These are phyloP conservation scores for Cydia amplana DNA, from an alignment of 1,140 invertebrate species.

Conservation along the genomic window DNA sequence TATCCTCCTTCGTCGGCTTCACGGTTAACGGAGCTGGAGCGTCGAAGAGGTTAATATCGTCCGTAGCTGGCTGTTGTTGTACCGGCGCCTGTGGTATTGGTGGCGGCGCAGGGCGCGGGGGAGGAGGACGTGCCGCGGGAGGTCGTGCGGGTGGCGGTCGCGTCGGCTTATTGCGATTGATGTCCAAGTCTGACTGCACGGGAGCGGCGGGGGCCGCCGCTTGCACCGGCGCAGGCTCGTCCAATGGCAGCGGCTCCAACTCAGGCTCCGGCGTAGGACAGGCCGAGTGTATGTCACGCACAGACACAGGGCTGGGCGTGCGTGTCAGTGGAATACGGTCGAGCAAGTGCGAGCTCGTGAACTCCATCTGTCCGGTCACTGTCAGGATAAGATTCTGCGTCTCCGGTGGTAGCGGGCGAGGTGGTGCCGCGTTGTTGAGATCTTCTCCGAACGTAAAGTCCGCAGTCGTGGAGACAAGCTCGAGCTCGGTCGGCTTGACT, in stretches of 20 bases:
- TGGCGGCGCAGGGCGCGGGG: conserved; percentile 42
- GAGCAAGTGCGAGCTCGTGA: conserved; percentile 90
- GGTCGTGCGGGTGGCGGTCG: conserved; percentile 55
- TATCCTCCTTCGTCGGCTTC: conserved; percentile 82
- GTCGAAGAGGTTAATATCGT: conserved; percentile 77
- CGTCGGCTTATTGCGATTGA: conserved; percentile 38
- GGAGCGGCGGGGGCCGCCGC: conserved; percentile 53
- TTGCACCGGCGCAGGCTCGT: conserved; percentile 42
- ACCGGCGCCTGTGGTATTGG: conserved; percentile 44
- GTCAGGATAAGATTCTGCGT: conserved; percentile 92
- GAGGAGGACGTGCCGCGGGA: conserved; percentile 37
- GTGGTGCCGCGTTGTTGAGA: conserved; percentile 65
- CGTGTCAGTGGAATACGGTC: conserved; percentile 90
- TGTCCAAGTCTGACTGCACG: conserved; percentile 41
- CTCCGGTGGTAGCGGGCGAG: conserved; percentile 81
- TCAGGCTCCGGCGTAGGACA: conserved; percentile 89
- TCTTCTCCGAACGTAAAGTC: conserved; percentile 47
- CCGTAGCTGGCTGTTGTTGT: conserved; percentile 50
- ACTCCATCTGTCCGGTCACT: conserved; percentile 93
- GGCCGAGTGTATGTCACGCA: conserved; percentile 88
- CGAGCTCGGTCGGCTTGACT: conserved; percentile 67
- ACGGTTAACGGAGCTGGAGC: conserved; percentile 59
- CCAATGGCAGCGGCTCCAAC: conserved; percentile 35
- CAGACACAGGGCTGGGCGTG: conserved; percentile 90
- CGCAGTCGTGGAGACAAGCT: conserved; percentile 56